phyloP scores from a whole-genome alignment of 2,888 invertebrate genomes.

The Lobophora halterata region DNA sequence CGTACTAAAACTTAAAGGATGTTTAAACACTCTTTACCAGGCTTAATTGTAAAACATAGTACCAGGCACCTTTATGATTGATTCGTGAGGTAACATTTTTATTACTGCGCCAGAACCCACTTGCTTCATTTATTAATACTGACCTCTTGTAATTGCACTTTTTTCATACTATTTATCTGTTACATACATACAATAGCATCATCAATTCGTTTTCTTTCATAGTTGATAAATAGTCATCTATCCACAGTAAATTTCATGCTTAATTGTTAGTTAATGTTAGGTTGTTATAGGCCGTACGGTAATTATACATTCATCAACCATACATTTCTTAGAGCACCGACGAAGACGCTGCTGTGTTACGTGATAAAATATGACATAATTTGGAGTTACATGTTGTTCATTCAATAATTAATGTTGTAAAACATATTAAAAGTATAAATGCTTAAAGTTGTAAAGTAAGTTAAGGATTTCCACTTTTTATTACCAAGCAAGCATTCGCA shows the following conservation, averaged over 20 bases:
- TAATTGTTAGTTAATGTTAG: slow-evolving; percentile 21
- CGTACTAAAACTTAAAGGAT: no score
- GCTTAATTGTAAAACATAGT: no score
- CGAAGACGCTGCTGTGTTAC: neutral
- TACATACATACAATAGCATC: no score
- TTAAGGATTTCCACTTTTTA: slow-evolving; percentile 53
- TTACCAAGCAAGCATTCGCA: slow-evolving; percentile 31
- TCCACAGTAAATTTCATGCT: slow-evolving; percentile 7
- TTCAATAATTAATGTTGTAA: slow-evolving; percentile 6
- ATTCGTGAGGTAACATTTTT: no score
- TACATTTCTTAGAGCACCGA: neutral
- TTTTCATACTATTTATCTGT: no score
- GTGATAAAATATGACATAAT: neutral
- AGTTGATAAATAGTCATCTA: neutral
- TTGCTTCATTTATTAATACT: no score
- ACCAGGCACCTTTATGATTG: no score
- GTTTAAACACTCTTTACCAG: no score
- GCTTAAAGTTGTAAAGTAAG: slow-evolving; percentile 36
- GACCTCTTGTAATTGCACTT: no score
- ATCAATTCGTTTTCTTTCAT: neutral
- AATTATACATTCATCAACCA: neutral
- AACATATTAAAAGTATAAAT: slow-evolving; percentile 9
- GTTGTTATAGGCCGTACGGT: slow-evolving; percentile 2
- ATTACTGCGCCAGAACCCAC: no score
- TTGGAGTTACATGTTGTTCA: no score